Evolutionary conservation across 2,797 vertebrate genomes (phyloP), one percentile per base, ranked within the genome.

Genomic region (Sebastes iracundus): DNA sequence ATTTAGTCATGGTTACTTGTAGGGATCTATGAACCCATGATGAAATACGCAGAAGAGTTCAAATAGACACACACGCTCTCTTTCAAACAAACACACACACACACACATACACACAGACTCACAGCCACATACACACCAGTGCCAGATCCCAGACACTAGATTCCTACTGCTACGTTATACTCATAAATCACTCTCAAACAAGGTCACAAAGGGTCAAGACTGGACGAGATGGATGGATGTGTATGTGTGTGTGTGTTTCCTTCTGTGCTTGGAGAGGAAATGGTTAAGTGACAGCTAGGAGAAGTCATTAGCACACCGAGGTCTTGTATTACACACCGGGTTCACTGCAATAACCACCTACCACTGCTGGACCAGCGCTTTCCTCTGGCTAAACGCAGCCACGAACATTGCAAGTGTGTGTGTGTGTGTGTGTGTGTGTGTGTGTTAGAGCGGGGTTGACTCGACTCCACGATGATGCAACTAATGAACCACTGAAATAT

Each of bases 281-380:
- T 93, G 85, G 90, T 90, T 93, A 93, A 92, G 84, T 93, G 92
- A 93, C 92, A 92, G 92, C 89, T 78, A 46, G 23, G 77, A 90
- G 83, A 88, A 90, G 90, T 92, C 90, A 92, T 93, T 93, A 92
- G 89, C 73, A 80, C 80, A 77, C 56, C 27, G 55, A 69, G 70
- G 83, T 91, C 81, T 94, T 91, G 79, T 86, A 90, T 93, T 93
- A 93, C 90, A 85, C 68, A 75, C 75, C 0, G 4, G 33, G 68
- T 79, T 86, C 32, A 81, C 18, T 22, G 32, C 67, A 81, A 69
- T 69, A 80, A 65, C 35, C 52, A 32, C 49, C 58, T 27, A 82
- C 46, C 25, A 46, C 69, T 72, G 79, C 38, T 6, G 7, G 59
- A 81, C 32, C 28, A 8, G 22, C 30, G 72, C 52, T 35, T 72